Evolutionary conservation across 2,113 vertebrate species (phyloP), one percentile per base, ranked within the genome.

Genomic region (Leucopsar rothschildi): DNA sequence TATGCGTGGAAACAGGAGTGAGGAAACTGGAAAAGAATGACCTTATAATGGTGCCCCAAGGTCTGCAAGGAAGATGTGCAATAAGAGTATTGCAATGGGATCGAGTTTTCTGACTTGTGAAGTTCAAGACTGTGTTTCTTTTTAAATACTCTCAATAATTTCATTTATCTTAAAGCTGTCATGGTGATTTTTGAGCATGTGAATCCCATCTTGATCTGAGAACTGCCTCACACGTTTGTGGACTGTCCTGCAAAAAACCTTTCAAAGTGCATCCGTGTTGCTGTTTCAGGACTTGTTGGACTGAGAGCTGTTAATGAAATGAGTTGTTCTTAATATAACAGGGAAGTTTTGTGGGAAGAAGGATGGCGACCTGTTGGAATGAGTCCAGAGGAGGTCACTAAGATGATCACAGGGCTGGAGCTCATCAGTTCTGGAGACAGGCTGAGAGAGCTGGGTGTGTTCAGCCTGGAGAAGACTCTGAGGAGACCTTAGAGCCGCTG

Each of bases 221-320:
- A 53, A 21, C 12, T 77, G 73, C 16, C 27, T 5, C 0, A 0
- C 4, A 6, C 0, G 4, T 19, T 75, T 39, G 5, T 59, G 60
- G 2, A 5, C 42, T 24, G 69, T 27, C 22, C 42, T 47, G 37
- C 47, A 61, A 37, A 64, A 86, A 42, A 33, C 11, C 20, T 33
- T 52, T 27, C 0, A 0, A 66, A 56, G 17, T 39, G 17, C 24
- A 27, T n/a, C n/a, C 0, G 0, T 5, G 0, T 12, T 33, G 52
- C 24, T 33, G 12, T 47, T 61, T 39, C 2, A 5, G 66, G 19
- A 33, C 29, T 66, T 61, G 52, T 21, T 66, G 40, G 29, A 9
- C 37, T 52, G 11, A 47, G 11, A 70, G 4, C n/a, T 40, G 7
- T 53, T 42, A 17, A 23, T 9, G 57, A 35, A 68, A 77, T 70